Conservation (phyloP, 2,797 vertebrate species). For the Psittacula echo region DNA sequence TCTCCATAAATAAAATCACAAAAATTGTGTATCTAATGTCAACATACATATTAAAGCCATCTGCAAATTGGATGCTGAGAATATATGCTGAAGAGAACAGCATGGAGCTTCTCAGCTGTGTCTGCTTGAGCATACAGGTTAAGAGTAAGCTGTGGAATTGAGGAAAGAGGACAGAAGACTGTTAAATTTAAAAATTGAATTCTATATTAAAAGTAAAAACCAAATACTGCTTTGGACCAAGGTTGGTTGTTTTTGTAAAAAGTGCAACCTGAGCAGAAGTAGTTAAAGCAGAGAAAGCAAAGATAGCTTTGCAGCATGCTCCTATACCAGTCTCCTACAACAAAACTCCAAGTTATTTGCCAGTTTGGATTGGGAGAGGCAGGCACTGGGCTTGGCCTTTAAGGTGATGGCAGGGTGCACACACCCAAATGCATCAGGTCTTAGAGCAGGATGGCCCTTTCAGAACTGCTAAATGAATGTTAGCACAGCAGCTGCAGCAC, state of each 20-base stretch:
- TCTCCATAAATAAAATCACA: background rate
- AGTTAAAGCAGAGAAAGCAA: background rate
- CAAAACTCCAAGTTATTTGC: background rate
- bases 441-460: background rate
- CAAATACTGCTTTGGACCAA: background rate
- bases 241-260: background rate
- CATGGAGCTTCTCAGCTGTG: background rate
- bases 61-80: background rate
- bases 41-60: background rate
- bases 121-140: background rate
- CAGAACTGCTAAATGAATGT: accelerated
- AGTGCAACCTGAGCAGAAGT: background rate
- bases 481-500: background rate
- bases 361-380: background rate
- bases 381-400: background rate
- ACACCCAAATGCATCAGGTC: too few relatives aligned
- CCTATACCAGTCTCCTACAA: background rate
- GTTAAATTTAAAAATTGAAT: background rate
- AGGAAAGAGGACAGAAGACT: background rate
- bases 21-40: background rate
- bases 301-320: background rate
- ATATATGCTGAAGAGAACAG: background rate
- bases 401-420: background rate
- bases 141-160: background rate
- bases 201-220: background rate